Conservation (phyloP, 23 tunicate species). For the Trididemnum clinides region DNA sequence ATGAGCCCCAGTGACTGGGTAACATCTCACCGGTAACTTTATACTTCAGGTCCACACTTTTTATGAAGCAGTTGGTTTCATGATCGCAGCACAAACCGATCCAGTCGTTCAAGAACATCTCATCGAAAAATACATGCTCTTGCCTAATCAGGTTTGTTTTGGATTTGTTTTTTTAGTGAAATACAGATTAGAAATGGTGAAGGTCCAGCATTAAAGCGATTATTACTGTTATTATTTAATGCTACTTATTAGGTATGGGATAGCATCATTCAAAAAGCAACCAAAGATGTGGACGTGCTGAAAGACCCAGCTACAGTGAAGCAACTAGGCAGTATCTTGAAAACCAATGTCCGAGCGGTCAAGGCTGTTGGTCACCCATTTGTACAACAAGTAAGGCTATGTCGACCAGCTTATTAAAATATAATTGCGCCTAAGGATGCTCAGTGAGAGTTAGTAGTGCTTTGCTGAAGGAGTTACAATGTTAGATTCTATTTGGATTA, state of each 20-base stretch:
- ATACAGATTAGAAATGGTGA: background rate
- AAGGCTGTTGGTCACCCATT: slow-evolving; percentile 94
- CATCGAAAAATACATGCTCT: slow-evolving; percentile 95
- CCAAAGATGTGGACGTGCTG: slow-evolving; percentile 84
- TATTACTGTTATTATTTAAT: too few species aligned
- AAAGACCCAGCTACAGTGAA: slow-evolving; percentile 94
- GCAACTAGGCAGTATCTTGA: slow-evolving; percentile 90
- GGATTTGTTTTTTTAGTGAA: background rate
- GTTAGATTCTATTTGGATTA: too few species aligned
- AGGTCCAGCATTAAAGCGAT: too few species aligned
- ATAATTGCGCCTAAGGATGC: too few species aligned
- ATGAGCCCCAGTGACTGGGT: too few species aligned
- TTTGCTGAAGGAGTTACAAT: too few species aligned
- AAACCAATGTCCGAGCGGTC: slow-evolving; percentile 96
- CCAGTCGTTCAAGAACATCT: slow-evolving; percentile 93
- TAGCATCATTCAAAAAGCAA: slow-evolving; percentile 92
- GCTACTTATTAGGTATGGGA: slow-evolving; percentile 78
- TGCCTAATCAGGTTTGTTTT: slow-evolving; percentile 89
- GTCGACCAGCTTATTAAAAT: too few species aligned
- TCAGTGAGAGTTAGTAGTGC: too few species aligned
- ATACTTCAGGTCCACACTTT: slow-evolving; percentile 86
- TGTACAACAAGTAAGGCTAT: slow-evolving; percentile 72
- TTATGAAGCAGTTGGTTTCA: slow-evolving; percentile 99
- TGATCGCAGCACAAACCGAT: slow-evolving; percentile 95
- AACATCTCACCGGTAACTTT: too few species aligned